Evolutionary conservation across 2,113 vertebrate species (phyloP), one percentile per base, ranked within the genome.

Genomic region (Epinephelus moara): DNA sequence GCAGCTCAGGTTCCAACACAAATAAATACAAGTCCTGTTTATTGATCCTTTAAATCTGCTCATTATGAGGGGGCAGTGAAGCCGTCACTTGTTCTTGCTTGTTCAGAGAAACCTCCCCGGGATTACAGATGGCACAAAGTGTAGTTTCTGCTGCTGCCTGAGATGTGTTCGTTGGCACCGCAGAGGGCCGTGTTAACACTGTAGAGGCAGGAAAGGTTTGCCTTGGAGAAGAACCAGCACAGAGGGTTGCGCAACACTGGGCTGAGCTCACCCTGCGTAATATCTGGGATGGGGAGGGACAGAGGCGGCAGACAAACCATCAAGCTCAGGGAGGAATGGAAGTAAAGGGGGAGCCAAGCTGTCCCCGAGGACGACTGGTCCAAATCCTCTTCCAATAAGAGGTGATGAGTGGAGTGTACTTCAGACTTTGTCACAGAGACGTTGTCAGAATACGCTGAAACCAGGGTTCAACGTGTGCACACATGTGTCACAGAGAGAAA

Each of bases 151-250:
- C 74, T 63, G 66, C 85, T 56, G 73, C 88, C 76, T 37, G 27
- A 84, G 76, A 79, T 91, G 93, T 92, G 84, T 89, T 85, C 49
- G 3, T 85, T 91, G 88, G 90, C 93, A 84, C 73, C 0, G 71
- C 1, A 11, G 57, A 80, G 59, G 69, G 63, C 78, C 2, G 12
- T 8, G 80, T 85, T 79, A 84, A 86, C 81, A 71, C 85, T 80
- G 64, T 18, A 21, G 70, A 87, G 80, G 85, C 74, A 77, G 73
- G 69, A 76, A 74, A 76, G 55, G 88, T 92, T 92, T 91, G 82
- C 81, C 56, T 92, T 93, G 92, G 91, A 91, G 6, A 4, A 2
- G 40, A 47, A 86, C 86, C 92, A 92, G 81, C 45, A 50, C 14
- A 18, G 88, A 63, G 56, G 19, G 53, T 90, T 92, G 88, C 12